Base-by-base conservation (phyloP, 2,888 invertebrate species). In the Amiota mariae region DNA sequence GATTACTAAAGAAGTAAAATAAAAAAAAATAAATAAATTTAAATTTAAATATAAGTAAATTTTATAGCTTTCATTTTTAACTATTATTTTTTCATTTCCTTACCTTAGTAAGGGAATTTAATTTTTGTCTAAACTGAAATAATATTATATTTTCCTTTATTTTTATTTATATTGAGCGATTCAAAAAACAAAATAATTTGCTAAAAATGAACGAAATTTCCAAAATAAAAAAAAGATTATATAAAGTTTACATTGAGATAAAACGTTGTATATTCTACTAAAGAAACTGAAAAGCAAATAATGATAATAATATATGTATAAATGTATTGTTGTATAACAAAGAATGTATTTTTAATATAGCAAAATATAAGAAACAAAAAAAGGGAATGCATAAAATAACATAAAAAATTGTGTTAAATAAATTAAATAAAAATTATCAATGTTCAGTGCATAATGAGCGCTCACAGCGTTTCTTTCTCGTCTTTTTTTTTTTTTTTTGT, bases 401-500 rank as follows among this genome's bases (percentile, higher is more conserved):
- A 54, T n/a, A 54, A 63, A 24, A 24, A 63, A 57, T 49, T 66
- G 57, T 67, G 46, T 81, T 81, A 85, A 85, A 85, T 85, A 80
- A 85, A 83, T 84, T 81, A 84, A 82, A 82, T 80, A 82, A 78
- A 82, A 81, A 82, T 85, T 83, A 83, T 79, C 80, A 83, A 85
- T 81, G 85, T 85, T 54, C 82, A 79, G 18, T 11, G 79, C 80
- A 80, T 84, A 84, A 84, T 84, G 85, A 84, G 80, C 78, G 84
- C 85, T 79, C 77, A 75, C 79, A 82, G 84, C 84, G 80, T 77
- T 84, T 79, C 36, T 36, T 84, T 82, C 73, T 82, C 81, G 84
- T 83, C 84, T 82, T 81, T 83, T 81, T 81, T 84, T 80, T 84
- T 82, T 6, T 6, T 6, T 36, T 6, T 36, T 36, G n/a, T 36